These are phyloP conservation scores for Styela plicata DNA, from an alignment of 23 tunicate genomes.

Conservation along the genomic window DNA sequence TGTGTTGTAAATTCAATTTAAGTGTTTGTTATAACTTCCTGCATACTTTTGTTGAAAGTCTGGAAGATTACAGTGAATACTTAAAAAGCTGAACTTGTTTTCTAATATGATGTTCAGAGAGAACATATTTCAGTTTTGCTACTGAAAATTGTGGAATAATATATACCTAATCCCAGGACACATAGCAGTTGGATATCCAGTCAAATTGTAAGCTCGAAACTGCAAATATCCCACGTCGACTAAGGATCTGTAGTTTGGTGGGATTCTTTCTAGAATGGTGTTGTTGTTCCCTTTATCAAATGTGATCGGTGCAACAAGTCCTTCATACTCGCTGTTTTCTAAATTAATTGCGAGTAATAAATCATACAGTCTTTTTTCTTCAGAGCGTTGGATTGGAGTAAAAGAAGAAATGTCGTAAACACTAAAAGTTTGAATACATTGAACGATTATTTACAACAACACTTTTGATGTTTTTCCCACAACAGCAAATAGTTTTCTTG, in stretches of 20 bases:
- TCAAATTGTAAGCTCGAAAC: constrained; percentile 7
- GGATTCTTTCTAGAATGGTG: not conserved
- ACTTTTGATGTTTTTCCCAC: not conserved
- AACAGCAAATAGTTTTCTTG: no score
- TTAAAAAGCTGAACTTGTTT: not conserved
- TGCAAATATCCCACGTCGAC: not conserved
- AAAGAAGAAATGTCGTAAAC: not conserved
- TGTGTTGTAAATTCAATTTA: not conserved
- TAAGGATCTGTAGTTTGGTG: not conserved
- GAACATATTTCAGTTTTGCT: not conserved
- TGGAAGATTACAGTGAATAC: not conserved
- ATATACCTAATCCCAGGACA: not conserved
- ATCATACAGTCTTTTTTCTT: not conserved
- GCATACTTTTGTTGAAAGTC: not conserved
- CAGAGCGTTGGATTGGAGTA: not conserved
- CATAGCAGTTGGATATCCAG: constrained; percentile 4
- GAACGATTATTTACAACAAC: not conserved
- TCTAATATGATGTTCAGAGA: not conserved
- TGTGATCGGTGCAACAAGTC: not conserved
- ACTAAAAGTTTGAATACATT: not conserved
- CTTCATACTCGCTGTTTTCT: not conserved
- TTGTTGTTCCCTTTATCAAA: not conserved
- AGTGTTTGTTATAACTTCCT: not conserved
- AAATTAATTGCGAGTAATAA: not conserved
- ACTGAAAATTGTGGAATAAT: no score